phyloP scores from a whole-genome alignment of 2,888 invertebrate genomes.

The Halocaridina rubra region DNA sequence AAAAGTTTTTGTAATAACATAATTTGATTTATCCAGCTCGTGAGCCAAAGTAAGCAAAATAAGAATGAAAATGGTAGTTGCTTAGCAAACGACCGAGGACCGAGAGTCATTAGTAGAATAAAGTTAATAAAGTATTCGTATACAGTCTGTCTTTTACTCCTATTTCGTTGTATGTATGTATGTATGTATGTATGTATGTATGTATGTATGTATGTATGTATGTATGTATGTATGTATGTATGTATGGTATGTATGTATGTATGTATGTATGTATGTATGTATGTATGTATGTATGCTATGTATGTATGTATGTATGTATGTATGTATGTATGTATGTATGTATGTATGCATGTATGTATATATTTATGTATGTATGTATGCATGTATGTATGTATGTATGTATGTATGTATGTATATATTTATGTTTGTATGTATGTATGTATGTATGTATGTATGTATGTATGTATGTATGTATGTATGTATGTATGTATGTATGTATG shows the following conservation, averaged over 20 bases:
- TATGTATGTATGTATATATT: constrained; percentile 1
- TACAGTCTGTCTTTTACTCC: no score
- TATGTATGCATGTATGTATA: neutral
- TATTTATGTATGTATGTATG: neutral
- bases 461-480: neutral
- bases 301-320: neutral
- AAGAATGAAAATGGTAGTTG: no score
- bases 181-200: neutral
- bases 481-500: neutral
- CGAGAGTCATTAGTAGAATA: no score
- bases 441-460: neutral
- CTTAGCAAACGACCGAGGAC: no score
- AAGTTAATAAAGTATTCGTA: no score
- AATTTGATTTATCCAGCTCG: no score
- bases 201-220: neutral
- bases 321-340: neutral
- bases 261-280: neutral
- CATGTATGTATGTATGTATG: neutral
- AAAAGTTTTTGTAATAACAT: no score
- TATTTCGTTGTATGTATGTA: neutral
- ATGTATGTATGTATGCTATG: neutral
- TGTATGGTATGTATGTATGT: neutral
- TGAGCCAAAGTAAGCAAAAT: no score
- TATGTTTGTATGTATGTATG: neutral
- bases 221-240: neutral